Evolutionary conservation across 2,797 vertebrate species (phyloP).

Genomic region (Echiichthys vipera): DNA sequence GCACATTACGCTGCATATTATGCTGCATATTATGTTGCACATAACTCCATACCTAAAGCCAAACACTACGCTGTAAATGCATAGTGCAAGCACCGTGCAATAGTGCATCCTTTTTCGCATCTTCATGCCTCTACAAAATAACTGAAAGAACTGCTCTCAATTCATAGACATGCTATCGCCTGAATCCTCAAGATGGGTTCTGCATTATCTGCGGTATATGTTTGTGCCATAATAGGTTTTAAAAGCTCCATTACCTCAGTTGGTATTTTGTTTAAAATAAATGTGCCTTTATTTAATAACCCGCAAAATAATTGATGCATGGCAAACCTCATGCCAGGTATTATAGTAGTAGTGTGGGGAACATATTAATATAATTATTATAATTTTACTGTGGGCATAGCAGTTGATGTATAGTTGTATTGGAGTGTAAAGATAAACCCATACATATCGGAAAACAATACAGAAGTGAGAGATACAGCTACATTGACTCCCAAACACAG

Average conservation of each 20-base stretch:
- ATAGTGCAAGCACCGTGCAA: no score
- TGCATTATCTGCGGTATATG: background rate
- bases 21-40: no score
- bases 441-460: background rate
- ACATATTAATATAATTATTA: background rate
- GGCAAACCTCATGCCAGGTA: background rate
- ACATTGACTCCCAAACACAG: background rate
- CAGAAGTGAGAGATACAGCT: background rate
- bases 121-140: no score
- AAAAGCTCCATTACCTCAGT: background rate
- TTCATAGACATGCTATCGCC: no score
- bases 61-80: no score
- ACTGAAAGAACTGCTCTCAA: no score
- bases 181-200: no score
- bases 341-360: background rate
- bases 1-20: no score
- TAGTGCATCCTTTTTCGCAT: no score
- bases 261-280: background rate
- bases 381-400: background rate
- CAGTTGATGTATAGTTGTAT: no score
- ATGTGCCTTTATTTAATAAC: background rate
- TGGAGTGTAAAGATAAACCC: background rate
- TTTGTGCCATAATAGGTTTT: background rate
- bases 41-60: no score
- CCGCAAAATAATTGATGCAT: background rate